Percentiles rank a stretch among this genome's conserved stretches.
Conservation (phyloP, 2,888 invertebrate genomes). For the Eristalinus aeneus region DNA sequence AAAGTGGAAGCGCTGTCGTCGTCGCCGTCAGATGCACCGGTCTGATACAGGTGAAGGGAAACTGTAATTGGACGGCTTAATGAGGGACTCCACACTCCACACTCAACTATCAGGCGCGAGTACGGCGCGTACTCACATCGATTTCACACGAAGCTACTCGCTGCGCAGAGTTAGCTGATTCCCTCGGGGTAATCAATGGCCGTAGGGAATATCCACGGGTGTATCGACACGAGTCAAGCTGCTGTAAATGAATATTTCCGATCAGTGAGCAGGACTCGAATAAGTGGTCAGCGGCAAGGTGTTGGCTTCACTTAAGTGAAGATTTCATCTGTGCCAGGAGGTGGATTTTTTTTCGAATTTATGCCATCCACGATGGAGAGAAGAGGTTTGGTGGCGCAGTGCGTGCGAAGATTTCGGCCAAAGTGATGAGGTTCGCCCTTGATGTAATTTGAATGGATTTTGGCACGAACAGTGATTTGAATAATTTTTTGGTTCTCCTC, state of each 20-base stretch:
- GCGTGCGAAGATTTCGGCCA: neutral
- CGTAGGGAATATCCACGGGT: constrained; percentile 19
- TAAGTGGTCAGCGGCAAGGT: neutral
- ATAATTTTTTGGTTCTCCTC: too few species aligned
- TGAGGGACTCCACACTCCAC: constrained; percentile 49
- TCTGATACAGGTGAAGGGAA: constrained; percentile 25
- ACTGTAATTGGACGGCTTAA: constrained; percentile 64
- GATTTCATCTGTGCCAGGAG: neutral
- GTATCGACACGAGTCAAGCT: constrained; percentile 41
- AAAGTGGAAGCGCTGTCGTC: neutral
- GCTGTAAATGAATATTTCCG: constrained; percentile 14
- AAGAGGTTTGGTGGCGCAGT: neutral
- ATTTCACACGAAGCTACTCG: constrained; percentile 57
- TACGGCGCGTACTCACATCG: constrained; percentile 40
- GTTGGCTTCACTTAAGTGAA: neutral
- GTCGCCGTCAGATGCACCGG: neutral
- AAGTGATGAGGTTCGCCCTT: neutral
- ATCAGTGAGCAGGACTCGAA: neutral
- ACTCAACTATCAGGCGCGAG: constrained; percentile 44
- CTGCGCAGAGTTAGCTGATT: constrained; percentile 9
- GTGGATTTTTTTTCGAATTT: neutral
- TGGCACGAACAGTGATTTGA: neutral
- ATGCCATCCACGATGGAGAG: neutral
- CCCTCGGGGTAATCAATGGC: constrained; percentile 18
- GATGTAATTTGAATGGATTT: neutral